Conservation (phyloP, 2,113 vertebrate genomes). For the Centropristis striata region DNA sequence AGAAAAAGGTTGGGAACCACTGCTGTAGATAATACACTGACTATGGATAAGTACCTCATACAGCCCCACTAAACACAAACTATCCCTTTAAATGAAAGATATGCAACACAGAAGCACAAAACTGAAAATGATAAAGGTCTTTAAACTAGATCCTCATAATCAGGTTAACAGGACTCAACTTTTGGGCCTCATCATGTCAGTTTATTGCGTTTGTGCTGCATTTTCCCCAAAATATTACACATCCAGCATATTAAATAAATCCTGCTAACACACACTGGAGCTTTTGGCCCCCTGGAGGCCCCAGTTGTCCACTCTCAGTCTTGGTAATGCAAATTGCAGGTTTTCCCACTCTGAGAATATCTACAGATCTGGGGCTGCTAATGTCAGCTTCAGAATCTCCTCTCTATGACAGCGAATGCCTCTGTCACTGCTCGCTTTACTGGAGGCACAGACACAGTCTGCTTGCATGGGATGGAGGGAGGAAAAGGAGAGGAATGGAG, state of each 20-base stretch:
- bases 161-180: neutral
- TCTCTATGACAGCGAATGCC: slow-evolving; percentile 27
- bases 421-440: slow-evolving; percentile 41
- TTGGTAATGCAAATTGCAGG: neutral
- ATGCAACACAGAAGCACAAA: neutral
- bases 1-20: too few species aligned
- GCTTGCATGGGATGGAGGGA: slow-evolving; percentile 70
- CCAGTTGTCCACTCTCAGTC: neutral
- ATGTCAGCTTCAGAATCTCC: slow-evolving; percentile 23
- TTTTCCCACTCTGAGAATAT: slow-evolving; percentile 21
- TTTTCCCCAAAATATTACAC: neutral
- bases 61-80: too few species aligned
- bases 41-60: too few species aligned
- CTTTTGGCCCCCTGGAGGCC: neutral
- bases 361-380: slow-evolving; percentile 41
- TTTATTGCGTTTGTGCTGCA: neutral
- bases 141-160: neutral
- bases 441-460: slow-evolving; percentile 42
- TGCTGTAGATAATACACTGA: too few species aligned
- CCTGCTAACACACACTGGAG: neutral
- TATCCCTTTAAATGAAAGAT: too few species aligned
- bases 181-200: neutral
- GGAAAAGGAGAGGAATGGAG: slow-evolving; percentile 4
- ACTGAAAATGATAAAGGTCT: neutral
- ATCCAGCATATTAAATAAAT: neutral